Evolutionary conservation across 2,888 invertebrate genomes (phyloP).

Genomic region (Tillus elongatus): DNA sequence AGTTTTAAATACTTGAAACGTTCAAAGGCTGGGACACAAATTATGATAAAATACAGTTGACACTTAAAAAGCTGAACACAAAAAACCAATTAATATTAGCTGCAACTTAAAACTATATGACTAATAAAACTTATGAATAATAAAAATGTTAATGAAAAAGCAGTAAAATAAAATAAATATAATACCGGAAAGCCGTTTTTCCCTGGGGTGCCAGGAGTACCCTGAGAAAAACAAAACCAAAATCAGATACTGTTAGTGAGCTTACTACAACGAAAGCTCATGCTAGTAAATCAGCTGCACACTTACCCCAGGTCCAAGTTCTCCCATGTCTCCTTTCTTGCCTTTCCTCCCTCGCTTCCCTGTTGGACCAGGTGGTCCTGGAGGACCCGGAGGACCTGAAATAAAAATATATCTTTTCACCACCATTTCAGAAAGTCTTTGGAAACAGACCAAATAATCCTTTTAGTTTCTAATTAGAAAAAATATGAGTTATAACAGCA

Average conservation of each 20-base stretch:
- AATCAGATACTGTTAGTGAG: conserved; percentile 25
- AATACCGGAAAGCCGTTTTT: conserved; percentile 87
- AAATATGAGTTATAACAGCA: too few species aligned
- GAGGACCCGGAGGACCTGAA: conserved; percentile 50
- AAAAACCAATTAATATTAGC: too few species aligned
- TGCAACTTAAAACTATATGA: too few species aligned
- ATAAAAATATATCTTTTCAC: too few species aligned
- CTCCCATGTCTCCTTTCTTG: conserved; percentile 80
- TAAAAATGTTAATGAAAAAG: too few species aligned
- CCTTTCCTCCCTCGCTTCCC: conserved; percentile 85
- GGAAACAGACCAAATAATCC: too few species aligned
- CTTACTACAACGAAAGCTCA: conserved; percentile 18
- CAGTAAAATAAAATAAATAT: conserved; percentile 44
- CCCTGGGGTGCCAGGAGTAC: conserved; percentile 70
- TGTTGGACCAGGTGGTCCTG: conserved; percentile 73
- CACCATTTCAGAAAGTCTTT: neutral
- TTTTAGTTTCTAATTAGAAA: too few species aligned
- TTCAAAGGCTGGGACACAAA: too few species aligned
- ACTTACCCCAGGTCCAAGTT: conserved; percentile 72
- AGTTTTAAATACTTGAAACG: too few species aligned
- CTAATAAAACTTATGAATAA: too few species aligned
- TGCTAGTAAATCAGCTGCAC: conserved; percentile 18
- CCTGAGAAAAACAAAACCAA: conserved; percentile 51
- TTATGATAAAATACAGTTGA: too few species aligned
- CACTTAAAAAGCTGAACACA: too few species aligned